Evolutionary conservation across 2,797 vertebrate species (phyloP).

Genomic region (Coluber constrictor): DNA sequence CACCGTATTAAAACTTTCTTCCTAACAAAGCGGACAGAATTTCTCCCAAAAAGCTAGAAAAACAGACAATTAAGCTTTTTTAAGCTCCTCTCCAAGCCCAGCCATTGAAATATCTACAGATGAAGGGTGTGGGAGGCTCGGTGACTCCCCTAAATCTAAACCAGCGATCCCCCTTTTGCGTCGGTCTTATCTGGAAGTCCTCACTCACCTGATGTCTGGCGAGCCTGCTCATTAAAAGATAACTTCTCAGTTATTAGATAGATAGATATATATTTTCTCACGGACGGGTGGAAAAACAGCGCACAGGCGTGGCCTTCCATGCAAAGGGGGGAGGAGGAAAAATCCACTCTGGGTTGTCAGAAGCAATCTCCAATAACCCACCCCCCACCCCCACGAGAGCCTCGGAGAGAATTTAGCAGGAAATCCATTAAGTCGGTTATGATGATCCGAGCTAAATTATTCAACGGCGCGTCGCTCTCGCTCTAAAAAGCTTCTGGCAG

Average conservation of each 20-base stretch:
- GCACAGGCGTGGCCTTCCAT: conserved; percentile 2
- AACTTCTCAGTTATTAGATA: conserved; percentile 65
- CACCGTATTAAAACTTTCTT: too few relatives aligned
- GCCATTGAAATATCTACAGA: background rate
- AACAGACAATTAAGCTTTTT: background rate
- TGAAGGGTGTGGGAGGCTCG: background rate
- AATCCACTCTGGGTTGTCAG: conserved; percentile 79
- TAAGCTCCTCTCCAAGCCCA: background rate
- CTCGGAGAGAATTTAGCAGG: conserved; percentile 67
- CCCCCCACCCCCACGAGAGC: conserved; percentile 28
- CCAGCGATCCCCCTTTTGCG: background rate
- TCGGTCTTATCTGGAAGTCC: background rate
- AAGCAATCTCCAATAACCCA: conserved; percentile 76
- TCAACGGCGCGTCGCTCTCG: conserved; percentile 76
- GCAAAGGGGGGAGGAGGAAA: conserved; percentile 76
- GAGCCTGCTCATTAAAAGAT: conserved; percentile 78
- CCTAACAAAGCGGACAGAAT: background rate
- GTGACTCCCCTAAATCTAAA: background rate
- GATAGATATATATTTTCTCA: conserved; percentile 52
- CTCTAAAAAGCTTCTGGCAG: conserved; percentile 82
- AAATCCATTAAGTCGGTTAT: conserved; percentile 92
- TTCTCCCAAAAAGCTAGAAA: background rate
- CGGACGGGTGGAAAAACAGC: conserved; percentile 64
- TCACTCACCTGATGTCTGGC: conserved; percentile 84
- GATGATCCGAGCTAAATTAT: conserved; percentile 91